Base-by-base conservation (phyloP, 2,797 vertebrate species). In the Diplodus sargus region DNA sequence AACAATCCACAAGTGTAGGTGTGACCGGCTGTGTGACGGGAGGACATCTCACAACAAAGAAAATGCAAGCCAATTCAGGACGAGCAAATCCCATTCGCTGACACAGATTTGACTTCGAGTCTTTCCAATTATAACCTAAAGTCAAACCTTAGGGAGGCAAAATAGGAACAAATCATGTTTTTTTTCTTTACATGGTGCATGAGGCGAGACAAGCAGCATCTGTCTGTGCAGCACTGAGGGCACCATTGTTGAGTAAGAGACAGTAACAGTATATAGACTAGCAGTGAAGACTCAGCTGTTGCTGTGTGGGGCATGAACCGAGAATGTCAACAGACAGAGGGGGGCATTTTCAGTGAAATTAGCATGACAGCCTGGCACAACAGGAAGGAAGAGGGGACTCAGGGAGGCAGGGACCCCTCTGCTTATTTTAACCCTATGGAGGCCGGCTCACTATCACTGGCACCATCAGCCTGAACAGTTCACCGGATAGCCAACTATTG, bases 271-370 rank as follows among this genome's bases (percentile, higher is more conserved):
- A 79, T 76, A 77, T 62, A 39, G 39, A 39, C 39, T 39, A 25
- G 57, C 76, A 28, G 51, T 56, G 60, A 58, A 86, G 86, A 92
- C 82, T 82, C 85, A 87, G 87, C 90, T 92, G 91, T 90, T 88
- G 87, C 82, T 82, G 87, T 83, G 84, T 57, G 86, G 84, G 78
- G 80, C 90, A 89, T 85, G 90, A 88, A 90, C 86, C 85, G 83
- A 70, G 89, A 89, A 87, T 93, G 88, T 92, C 88, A 92, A 91
- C 83, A 89, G 73, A 90, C 89, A 91, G 87, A 87, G 77, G 78
- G 39, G 79, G 72, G 74, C 84, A 84, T 91, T 91, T 87, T 85
- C 68, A 85, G n/a, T 76, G 61, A 85, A 88, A 89, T 87, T 74
- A 78, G 82, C 86, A 87, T 87, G 85, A 85, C 86, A 82, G 74